Evolutionary conservation across 2,888 invertebrate species (phyloP).

Genomic region (Caenorhabditis plicata): DNA sequence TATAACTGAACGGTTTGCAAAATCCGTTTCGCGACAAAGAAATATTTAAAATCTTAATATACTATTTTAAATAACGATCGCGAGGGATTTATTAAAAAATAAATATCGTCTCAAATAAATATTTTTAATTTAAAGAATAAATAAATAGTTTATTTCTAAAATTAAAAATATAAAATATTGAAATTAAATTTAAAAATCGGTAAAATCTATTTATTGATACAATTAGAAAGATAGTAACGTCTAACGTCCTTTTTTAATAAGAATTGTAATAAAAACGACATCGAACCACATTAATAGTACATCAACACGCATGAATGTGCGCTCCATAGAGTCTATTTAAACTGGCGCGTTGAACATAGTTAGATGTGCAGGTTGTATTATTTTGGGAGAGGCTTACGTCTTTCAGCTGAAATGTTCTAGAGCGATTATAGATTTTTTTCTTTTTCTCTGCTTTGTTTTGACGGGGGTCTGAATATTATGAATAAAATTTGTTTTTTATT

Average conservation of each 20-base stretch:
- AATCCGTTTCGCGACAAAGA: too few species aligned
- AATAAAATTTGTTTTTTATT: background rate
- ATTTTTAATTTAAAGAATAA: too few species aligned
- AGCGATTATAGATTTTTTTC: slow-evolving; percentile 32
- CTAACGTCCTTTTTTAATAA: background rate
- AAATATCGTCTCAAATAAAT: too few species aligned
- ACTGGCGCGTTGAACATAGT: slow-evolving; percentile 14
- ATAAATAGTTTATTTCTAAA: too few species aligned
- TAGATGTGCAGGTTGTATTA: slow-evolving; percentile 42
- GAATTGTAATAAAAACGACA: background rate
- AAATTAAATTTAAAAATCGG: too few species aligned
- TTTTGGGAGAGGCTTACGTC: slow-evolving; percentile 4
- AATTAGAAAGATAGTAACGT: too few species aligned
- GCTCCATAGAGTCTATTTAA: slow-evolving; percentile 24
- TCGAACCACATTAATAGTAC: background rate
- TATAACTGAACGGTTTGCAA: too few species aligned
- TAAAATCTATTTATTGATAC: too few species aligned
- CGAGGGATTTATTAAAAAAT: too few species aligned
- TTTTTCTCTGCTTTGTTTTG: background rate
- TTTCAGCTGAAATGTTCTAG: slow-evolving; percentile 13
- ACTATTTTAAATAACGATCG: too few species aligned
- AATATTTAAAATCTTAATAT: too few species aligned
- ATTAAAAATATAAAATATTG: too few species aligned
- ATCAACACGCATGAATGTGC: slow-evolving; percentile 3
- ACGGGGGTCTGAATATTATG: background rate